Evolutionary conservation across 2,113 vertebrate species (phyloP), one percentile per base, ranked within the genome.

Genomic region (Caranx ignobilis): DNA sequence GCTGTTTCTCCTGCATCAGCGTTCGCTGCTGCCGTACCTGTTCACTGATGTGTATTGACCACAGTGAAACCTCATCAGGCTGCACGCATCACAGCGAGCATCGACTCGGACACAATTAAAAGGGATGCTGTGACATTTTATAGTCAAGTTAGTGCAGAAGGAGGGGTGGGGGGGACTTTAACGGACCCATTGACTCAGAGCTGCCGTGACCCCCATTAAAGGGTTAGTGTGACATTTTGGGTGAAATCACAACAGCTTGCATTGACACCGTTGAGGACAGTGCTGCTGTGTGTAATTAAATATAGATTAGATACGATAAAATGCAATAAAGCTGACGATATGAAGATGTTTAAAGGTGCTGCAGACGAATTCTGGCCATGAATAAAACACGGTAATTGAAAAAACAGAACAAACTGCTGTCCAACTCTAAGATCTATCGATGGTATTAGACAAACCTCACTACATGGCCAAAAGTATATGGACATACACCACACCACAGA

Each of bases 141-240:
- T 12, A 68, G 79, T 34, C 43, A 74, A 13, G 59, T 73, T 37
- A 48, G 21, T 10, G 31, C 16, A 12, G 75, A 19, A 26, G 0
- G 65, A 54, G 45, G 19, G 71, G 66, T 31, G 0, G 65, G 60
- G 47, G n/a, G 67, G 62, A 21, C 15, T 80, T 60, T 72, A 64
- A 69, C 35, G 4, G 76, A 7, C 21, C 4, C 84, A 66, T 45
- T 6, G 62, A 83, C 56, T 74, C 63, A 10, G 57, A 62, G 1
- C 6, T 41, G 19, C 39, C 19, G 9, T 18, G 48, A 56, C 65
- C 18, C 18, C 52, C 16, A 47, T 59, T 45, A 62, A 66, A 57
- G 55, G 71, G 62, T 34, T 43, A 16, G 45, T 6, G 31, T 70
- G 81, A 81, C 78, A 81, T 87, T 84, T 74, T 26, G 13, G 68